Percentiles rank a stretch among this genome's conserved stretches.
phyloP scores from a whole-genome alignment of 2,113 vertebrate genomes.

The Urocitellus parryii region DNA sequence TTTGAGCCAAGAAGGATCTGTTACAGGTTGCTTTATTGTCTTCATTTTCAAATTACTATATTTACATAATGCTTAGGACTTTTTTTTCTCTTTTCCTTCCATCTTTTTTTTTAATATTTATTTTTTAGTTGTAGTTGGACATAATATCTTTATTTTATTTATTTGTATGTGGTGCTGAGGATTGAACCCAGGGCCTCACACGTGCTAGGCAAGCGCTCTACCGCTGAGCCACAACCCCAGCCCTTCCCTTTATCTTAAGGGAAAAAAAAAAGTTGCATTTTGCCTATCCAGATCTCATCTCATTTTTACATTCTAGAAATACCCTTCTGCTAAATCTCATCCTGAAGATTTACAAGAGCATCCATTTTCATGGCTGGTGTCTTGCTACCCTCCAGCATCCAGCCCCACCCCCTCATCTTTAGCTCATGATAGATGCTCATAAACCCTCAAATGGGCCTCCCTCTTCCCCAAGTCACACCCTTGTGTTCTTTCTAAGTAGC shows the following conservation, averaged over 20 bases:
- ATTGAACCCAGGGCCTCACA: too few species aligned
- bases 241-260: background rate
- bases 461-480: background rate
- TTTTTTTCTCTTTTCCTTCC: background rate
- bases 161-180: too few species aligned
- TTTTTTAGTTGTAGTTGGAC: too few species aligned
- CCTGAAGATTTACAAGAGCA: background rate
- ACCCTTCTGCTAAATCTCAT: background rate
- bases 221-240: too few species aligned
- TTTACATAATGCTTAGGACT: background rate
- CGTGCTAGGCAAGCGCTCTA: too few species aligned
- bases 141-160: too few species aligned
- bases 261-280: background rate
- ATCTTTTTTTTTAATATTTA: too few species aligned
- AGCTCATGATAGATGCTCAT: background rate
- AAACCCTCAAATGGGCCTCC: slow-evolving; percentile 31
- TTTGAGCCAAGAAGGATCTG: slow-evolving; percentile 5
- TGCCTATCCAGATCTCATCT: background rate
- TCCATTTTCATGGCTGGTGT: background rate
- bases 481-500: slow-evolving; percentile 72
- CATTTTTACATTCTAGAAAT: slow-evolving; percentile 6
- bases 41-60: slow-evolving; percentile 11
- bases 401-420: background rate
- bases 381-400: background rate
- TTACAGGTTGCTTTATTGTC: slow-evolving; percentile 46